Conservation (phyloP, 53 echinoderm and acorn worm genomes). For the Astropecten irregularis region DNA sequence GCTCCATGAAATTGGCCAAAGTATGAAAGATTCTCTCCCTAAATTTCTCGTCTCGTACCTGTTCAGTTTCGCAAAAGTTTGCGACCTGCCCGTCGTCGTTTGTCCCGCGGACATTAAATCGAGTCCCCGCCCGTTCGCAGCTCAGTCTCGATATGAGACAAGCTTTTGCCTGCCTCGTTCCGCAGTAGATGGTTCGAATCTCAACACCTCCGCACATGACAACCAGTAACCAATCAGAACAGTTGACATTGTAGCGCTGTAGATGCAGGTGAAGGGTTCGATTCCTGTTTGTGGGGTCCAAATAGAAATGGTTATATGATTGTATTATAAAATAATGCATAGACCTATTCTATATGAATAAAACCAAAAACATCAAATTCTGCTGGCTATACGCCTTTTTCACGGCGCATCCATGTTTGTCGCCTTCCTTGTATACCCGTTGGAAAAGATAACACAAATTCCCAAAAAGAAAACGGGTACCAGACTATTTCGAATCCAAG, state of each 20-base stretch:
- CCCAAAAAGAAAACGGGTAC: too few species aligned
- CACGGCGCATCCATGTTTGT: too few species aligned
- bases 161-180: conserved; percentile 80
- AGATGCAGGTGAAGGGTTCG: conserved; percentile 88
- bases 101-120: conserved; percentile 96
- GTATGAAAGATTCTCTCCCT: too few species aligned
- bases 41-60: conserved; percentile 49
- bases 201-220: conserved; percentile 97
- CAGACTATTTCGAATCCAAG: too few species aligned
- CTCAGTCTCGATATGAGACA: conserved; percentile 91
- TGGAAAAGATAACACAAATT: too few species aligned
- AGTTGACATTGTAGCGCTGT: conserved; percentile 84
- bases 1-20: too few species aligned
- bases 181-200: conserved; percentile 93
- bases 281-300: too few species aligned
- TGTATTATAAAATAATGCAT: not conserved
- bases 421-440: too few species aligned
- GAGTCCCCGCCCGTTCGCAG: conserved; percentile 92
- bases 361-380: too few species aligned
- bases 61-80: conserved; percentile 97
- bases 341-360: too few species aligned
- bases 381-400: too few species aligned
- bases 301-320: not conserved
- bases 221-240: conserved; percentile 82
- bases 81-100: conserved; percentile 97